Percentiles rank a stretch among this genome's conserved stretches.
phyloP scores from a whole-genome alignment of 2,797 vertebrate genomes.

The Sphenopsis melanotis region DNA sequence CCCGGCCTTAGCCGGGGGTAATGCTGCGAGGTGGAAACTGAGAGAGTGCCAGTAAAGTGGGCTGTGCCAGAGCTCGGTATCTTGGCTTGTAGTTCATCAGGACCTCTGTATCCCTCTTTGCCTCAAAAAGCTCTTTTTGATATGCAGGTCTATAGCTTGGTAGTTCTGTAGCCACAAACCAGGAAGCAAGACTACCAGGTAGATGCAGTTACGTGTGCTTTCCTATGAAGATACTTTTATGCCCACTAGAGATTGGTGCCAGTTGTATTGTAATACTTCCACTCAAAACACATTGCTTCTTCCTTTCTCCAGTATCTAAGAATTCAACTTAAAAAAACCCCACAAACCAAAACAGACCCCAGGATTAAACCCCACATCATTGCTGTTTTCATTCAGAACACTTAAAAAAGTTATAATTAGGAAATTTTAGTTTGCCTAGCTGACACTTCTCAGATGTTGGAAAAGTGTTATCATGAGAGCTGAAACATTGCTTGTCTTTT shows the following conservation, averaged over 20 bases:
- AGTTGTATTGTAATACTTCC: background rate
- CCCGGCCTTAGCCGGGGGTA: background rate
- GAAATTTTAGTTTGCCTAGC: background rate
- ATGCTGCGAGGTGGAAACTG: background rate
- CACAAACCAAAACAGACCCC: too few species aligned
- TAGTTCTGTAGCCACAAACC: background rate
- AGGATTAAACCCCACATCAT: background rate
- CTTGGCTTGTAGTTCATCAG: background rate
- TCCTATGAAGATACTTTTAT: background rate
- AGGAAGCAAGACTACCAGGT: background rate
- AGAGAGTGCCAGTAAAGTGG: fast-evolving
- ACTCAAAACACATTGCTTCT: background rate
- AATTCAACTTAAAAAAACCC: fast-evolving
- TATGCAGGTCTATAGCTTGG: background rate
- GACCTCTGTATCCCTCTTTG: background rate
- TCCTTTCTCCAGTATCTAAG: background rate
- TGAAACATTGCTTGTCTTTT: background rate
- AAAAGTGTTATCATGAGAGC: background rate
- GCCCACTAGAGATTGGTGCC: background rate
- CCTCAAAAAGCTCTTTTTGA: background rate
- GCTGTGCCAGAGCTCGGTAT: background rate
- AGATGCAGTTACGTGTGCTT: background rate
- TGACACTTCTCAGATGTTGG: background rate
- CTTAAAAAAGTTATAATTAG: background rate
- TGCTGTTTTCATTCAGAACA: background rate